Evolutionary conservation across 2,113 vertebrate genomes (phyloP).

Genomic region (Hippocampus comes): DNA sequence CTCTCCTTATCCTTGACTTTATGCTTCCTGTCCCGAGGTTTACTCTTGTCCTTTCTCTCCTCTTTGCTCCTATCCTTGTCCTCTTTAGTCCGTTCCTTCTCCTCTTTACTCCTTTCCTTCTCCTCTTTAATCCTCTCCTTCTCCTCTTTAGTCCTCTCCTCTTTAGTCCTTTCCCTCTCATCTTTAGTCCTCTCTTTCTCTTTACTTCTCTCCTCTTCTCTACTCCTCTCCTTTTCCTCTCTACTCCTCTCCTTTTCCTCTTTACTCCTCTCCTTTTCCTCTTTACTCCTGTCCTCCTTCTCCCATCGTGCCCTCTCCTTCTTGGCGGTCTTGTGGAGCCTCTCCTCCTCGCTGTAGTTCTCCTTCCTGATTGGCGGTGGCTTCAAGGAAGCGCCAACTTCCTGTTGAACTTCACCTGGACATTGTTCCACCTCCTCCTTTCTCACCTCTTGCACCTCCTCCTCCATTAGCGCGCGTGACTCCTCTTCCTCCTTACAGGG

Average conservation of each 20-base stretch:
- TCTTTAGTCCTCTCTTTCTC: not conserved
- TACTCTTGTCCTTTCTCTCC: conserved; percentile 51
- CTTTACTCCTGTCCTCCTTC: conserved; percentile 7
- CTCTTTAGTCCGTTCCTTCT: conserved; percentile 31
- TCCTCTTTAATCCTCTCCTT: conserved; percentile 13
- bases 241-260: not conserved
- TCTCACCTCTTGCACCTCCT: conserved; percentile 12
- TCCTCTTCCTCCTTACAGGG: conserved; percentile 48
- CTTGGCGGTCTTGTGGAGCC: conserved; percentile 48
- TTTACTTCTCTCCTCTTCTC: not conserved
- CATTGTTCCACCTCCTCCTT: not conserved
- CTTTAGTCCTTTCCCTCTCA: not conserved
- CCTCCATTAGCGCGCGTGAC: conserved; percentile 19
- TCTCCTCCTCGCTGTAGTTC: conserved; percentile 46
- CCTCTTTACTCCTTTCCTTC: conserved; percentile 49
- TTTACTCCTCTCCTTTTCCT: not conserved
- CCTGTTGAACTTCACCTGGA: conserved; percentile 25
- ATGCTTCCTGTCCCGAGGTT: conserved; percentile 41
- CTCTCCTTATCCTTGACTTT: conserved; percentile 47
- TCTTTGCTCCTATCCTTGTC: conserved; percentile 53
- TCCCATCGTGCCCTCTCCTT: conserved; percentile 56
- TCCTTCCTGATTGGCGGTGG: conserved; percentile 51
- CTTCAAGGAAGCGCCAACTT: conserved; percentile 25
- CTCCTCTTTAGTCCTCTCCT: not conserved
- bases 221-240: not conserved